Evolutionary conservation across 2,113 vertebrate genomes (phyloP).

Genomic region (Solenodon paradoxus): DNA sequence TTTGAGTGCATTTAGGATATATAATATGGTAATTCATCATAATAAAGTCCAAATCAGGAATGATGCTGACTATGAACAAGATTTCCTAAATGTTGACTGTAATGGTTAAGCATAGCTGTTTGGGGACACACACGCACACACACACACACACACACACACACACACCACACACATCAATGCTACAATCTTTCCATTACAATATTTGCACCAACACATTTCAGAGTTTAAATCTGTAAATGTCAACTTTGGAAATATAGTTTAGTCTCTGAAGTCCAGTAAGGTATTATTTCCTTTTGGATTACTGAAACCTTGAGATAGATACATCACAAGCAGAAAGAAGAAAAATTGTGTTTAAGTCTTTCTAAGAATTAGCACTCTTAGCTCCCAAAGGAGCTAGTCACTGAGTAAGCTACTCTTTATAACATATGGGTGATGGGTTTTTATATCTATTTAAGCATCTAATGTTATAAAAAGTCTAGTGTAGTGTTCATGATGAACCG

Average conservation of each 20-base stretch:
- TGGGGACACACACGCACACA: too few species aligned
- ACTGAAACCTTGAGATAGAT: neutral
- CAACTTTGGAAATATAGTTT: neutral
- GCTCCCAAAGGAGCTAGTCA: neutral
- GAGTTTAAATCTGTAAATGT: neutral
- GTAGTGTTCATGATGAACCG: neutral
- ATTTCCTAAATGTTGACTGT: neutral
- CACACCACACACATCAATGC: too few species aligned
- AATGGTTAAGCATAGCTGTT: neutral
- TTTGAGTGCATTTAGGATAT: neutral
- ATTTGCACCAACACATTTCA: neutral
- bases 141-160: too few species aligned
- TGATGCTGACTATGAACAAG: neutral
- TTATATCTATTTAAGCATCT: neutral
- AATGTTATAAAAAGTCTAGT: neutral
- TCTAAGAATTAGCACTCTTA: neutral
- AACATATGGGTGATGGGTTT: neutral
- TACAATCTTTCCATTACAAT: neutral
- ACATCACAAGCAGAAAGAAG: neutral
- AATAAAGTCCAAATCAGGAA: neutral
- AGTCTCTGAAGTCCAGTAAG: neutral
- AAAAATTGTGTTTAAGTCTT: neutral
- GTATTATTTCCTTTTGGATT: neutral
- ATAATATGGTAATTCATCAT: neutral
- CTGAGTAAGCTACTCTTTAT: too few species aligned